phyloP scores from a whole-genome alignment of 2,797 vertebrate genomes.

The Enteromius argenteus region DNA sequence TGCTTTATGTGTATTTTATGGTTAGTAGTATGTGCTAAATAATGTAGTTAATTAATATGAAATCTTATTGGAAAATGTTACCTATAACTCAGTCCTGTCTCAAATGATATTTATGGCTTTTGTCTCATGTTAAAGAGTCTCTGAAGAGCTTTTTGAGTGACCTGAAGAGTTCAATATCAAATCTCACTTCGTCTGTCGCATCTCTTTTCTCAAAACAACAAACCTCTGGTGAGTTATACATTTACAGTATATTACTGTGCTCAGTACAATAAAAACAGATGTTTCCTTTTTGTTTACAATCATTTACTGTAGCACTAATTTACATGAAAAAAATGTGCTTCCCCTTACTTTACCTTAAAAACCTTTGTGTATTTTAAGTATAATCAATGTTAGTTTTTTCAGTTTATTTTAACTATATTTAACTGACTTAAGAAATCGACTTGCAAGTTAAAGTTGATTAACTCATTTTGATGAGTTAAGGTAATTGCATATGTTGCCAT shows the following conservation, averaged over 20 bases:
- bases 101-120: background rate
- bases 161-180: background rate
- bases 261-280: background rate
- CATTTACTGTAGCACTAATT: background rate
- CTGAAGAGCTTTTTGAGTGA: background rate
- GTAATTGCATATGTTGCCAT: background rate
- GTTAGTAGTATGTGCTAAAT: background rate
- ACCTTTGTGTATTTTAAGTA: background rate
- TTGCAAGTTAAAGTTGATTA: too few relatives aligned
- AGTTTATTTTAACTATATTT: background rate
- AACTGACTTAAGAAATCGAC: too few relatives aligned
- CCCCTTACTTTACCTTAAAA: background rate
- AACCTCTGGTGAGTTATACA: background rate
- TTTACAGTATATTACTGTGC: background rate
- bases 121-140: background rate
- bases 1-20: too few relatives aligned
- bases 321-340: background rate
- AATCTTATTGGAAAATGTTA: background rate
- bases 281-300: background rate
- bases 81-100: background rate
- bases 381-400: background rate
- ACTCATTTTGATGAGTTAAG: too few relatives aligned
- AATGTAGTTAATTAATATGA: background rate
- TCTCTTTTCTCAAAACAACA: background rate
- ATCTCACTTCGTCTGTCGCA: constrained; percentile 5